A percentile compares a stretch with the other conserved stretches of the same genome.
phyloP scores from a whole-genome alignment of 2,797 vertebrate genomes.

The Lutjanus campechanus region DNA sequence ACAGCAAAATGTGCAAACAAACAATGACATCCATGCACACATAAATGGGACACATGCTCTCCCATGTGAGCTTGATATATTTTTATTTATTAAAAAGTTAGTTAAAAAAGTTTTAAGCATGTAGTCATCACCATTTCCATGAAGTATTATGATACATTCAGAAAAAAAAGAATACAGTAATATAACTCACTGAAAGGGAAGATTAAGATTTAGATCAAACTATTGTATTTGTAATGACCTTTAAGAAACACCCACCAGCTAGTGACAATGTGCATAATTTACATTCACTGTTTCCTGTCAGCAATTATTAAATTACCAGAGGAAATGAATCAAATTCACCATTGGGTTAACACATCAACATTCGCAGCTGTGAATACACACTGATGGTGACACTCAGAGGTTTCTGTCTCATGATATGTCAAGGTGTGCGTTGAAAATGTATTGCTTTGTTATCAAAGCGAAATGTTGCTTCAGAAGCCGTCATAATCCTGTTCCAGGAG shows the following conservation, averaged over 20 bases:
- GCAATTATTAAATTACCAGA: conserved; percentile 8
- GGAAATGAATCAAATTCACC: conserved; percentile 31
- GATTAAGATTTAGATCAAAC: background rate
- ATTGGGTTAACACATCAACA: conserved; percentile 18
- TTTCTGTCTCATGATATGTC: conserved; percentile 35
- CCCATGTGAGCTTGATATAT: too few species aligned
- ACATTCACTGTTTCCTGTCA: conserved; percentile 27
- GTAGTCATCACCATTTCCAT: too few species aligned
- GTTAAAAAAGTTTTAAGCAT: too few species aligned
- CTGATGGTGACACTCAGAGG: background rate
- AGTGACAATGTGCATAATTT: background rate
- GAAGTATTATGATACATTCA: too few species aligned
- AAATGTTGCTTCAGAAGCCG: conserved; percentile 32
- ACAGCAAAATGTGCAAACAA: too few species aligned
- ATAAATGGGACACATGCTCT: too few species aligned
- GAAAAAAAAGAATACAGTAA: too few species aligned
- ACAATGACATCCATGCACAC: too few species aligned
- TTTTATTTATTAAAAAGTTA: too few species aligned
- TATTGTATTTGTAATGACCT: background rate
- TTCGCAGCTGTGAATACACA: conserved; percentile 17
- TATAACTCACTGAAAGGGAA: too few species aligned
- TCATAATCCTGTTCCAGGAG: conserved; percentile 53
- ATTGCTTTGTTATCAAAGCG: conserved; percentile 22
- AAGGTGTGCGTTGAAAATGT: conserved; percentile 37
- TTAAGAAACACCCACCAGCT: conserved; percentile 6